These are phyloP conservation scores for Steinernema hermaphroditum DNA, from an alignment of 2,888 invertebrate genomes.

Conservation along the genomic window DNA sequence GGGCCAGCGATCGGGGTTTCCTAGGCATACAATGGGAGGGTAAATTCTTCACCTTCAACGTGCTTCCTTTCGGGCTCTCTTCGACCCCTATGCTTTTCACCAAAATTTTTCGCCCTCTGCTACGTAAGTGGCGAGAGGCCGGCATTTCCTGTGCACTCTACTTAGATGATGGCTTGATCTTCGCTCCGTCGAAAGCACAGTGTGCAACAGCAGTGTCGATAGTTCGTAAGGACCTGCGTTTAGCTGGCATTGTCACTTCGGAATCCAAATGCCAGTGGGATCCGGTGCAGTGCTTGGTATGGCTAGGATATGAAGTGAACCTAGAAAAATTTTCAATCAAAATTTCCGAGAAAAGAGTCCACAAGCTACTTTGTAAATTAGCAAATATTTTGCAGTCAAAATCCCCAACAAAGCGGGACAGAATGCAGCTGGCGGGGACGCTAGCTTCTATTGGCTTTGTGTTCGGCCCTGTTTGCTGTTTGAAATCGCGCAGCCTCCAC, in stretches of 20 bases:
- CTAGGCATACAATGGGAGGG: background rate
- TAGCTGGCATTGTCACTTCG: background rate
- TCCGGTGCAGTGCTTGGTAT: too few species aligned
- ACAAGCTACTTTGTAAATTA: background rate
- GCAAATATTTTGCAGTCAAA: background rate
- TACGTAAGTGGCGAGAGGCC: slow-evolving; percentile 17
- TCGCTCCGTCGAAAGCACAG: too few species aligned
- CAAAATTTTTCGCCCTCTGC: slow-evolving; percentile 26
- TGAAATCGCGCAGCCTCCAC: background rate
- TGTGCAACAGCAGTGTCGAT: too few species aligned
- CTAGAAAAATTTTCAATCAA: background rate
- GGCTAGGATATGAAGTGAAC: background rate
- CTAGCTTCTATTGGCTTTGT: background rate
- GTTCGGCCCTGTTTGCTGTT: background rate
- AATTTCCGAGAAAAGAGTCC: background rate
- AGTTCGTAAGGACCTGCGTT: background rate
- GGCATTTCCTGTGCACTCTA: slow-evolving; percentile 28
- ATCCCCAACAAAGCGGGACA: background rate
- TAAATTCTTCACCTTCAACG: background rate
- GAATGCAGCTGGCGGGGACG: background rate
- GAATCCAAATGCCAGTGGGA: too few species aligned
- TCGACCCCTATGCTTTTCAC: slow-evolving; percentile 32
- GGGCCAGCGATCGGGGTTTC: background rate
- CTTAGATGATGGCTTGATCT: slow-evolving; percentile 28
- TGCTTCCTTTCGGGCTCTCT: slow-evolving; percentile 32